These are phyloP conservation scores for Drosophila acutilabella DNA, from an alignment of 2,888 invertebrate species.

Conservation along the genomic window DNA sequence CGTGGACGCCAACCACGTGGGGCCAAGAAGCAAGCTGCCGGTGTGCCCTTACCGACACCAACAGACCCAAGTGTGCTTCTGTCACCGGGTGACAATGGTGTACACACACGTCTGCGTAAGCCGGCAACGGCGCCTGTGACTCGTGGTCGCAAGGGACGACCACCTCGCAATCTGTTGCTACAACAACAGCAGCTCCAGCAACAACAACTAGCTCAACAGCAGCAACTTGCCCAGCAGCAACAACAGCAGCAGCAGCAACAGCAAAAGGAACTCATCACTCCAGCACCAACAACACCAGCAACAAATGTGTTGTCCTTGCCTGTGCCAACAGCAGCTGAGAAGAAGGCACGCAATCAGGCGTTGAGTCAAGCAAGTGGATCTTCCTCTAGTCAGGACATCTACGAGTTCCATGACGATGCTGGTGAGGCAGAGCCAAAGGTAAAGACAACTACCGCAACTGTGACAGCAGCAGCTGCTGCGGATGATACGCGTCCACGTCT, in stretches of 20 bases:
- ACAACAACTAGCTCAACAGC: conserved; percentile 71
- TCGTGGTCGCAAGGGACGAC: conserved; percentile 85
- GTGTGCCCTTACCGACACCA: conserved; percentile 35
- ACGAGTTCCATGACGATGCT: conserved; percentile 96
- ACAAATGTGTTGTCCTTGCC: conserved; percentile 36
- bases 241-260: conserved; percentile 29
- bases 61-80: conserved; percentile 38
- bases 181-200: conserved; percentile 76
- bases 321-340: conserved; percentile 80
- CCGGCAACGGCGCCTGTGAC: conserved; percentile 76
- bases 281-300: conserved; percentile 25
- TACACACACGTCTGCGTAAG: conserved; percentile 87
- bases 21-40: conserved; percentile 74
- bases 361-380: conserved; percentile 60
- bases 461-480: conserved; percentile 33
- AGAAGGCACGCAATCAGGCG: conserved; percentile 80
- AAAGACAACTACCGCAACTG: conserved; percentile 39
- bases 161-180: conserved; percentile 82
- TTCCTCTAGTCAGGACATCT: conserved; percentile 89
- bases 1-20: conserved; percentile 83
- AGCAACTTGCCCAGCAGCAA: conserved; percentile 44
- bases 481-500: conserved; percentile 88
- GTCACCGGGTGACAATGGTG: conserved; percentile 83
- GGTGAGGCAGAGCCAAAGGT: conserved; percentile 88
- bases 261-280: conserved; percentile 29